These are phyloP conservation scores for Dolichoris vasculosae DNA, from an alignment of 1,140 invertebrate genomes.

Conservation along the genomic window DNA sequence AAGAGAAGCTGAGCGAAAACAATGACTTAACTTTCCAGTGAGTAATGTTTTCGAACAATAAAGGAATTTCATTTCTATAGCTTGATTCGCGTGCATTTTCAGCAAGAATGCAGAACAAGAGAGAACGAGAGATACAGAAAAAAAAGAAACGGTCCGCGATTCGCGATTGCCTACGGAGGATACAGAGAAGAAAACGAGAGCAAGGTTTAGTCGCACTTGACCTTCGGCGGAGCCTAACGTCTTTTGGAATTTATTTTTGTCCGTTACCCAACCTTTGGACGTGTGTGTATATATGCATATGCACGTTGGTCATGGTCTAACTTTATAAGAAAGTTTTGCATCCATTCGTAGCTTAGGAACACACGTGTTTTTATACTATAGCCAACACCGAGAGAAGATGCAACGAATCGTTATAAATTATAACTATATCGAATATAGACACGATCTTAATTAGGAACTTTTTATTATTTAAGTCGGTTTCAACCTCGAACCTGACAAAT, in stretches of 20 bases:
- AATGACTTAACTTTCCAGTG: constrained; percentile 2
- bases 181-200: constrained; percentile 9
- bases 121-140: neutral
- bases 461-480: too few relatives aligned
- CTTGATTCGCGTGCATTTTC: neutral
- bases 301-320: neutral
- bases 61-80: constrained; percentile 23
- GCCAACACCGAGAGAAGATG: neutral
- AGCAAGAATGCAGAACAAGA: neutral
- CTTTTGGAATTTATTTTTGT: constrained; percentile 49
- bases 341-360: neutral
- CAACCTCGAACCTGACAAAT: too few relatives aligned
- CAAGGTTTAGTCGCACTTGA: constrained; percentile 49
- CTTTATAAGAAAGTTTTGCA: neutral
- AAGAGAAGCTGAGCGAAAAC: neutral
- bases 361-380: neutral
- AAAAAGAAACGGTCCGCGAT: neutral
- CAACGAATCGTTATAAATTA: too few relatives aligned
- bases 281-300: neutral
- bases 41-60: constrained; percentile 6
- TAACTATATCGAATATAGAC: too few relatives aligned
- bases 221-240: constrained; percentile 43
- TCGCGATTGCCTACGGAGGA: too few relatives aligned
- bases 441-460: too few relatives aligned
- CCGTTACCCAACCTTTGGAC: neutral